Evolutionary conservation across 2,888 invertebrate species (phyloP), one percentile per base, ranked within the genome.

Genomic region (Trisateles emortualis): DNA sequence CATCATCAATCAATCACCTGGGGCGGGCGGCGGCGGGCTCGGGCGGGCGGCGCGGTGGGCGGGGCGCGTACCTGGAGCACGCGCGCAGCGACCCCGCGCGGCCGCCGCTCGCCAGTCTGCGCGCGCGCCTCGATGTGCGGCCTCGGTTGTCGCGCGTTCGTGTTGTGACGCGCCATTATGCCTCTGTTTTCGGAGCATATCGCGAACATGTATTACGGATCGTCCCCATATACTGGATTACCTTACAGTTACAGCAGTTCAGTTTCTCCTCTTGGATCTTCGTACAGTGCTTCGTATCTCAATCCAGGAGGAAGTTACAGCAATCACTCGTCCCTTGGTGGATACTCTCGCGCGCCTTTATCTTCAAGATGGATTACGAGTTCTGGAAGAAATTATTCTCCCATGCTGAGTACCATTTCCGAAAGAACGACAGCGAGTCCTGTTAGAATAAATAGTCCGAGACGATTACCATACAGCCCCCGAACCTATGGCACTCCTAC

Each of bases 391-490:
- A 94, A 94, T 29, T 97, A 96, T 79, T 95, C 96, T 36, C 96
- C 97, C 0, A 95, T 96, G 73, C 87, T 97, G 46, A 94, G 95
- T 3, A 96, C 97, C 1, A 97, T 97, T 48, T 95, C 95, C 4
- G 83, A 90, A 76, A 78, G 87, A 76, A 78, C 80, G 47, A 84
- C 84, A 1, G 81, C 82, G 8, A 88, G 84, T 65, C 90, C 89
- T 11, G 78, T 83, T 38, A 83, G 92, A 75, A 84, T 92, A 74
- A 84, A 78, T 52, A 92, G 92, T 56, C 92, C 92, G 1, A 81
- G 92, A 61, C 82, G 92, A 62, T 74, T 86, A 47, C 85, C 94
- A 80, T 74, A 94, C 90, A 42, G 95, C 86, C 60, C 94, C 89
- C 83, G 88, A 93, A 79, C 67, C 46, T 80, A 90, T 82, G 65